Evolutionary conservation across 2,888 invertebrate genomes (phyloP), one percentile per base, ranked within the genome.

Genomic region (Sphaerophoria rueppellii): DNA sequence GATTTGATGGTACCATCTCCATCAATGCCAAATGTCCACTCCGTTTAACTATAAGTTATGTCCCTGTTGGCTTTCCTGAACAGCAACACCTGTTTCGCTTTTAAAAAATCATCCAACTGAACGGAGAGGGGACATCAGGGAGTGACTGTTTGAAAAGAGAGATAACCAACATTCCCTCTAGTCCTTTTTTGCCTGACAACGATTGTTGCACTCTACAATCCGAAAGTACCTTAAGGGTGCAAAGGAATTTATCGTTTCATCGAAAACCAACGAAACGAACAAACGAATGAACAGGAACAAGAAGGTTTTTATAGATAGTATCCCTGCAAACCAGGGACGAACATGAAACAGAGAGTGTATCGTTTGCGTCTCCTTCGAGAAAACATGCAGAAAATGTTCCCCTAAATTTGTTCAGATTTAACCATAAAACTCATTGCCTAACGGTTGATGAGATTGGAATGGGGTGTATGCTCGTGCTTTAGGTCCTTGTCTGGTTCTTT

Each of bases 401-500:
- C 52, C 63, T 70, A 57, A 82, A 78, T 69, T 82, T 82, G 69
- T 57, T 73, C 55, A 70, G 72, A 82, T 82, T 82, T 73, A 60
- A 69, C 65, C 82, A 61, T 78, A 72, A 77, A 77, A 77, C 81
- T 72, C 72, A 72, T 67, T 67, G 60, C 67, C 60, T 61, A 82
- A 77, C 67, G 65, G 37, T 81, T 40, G 72, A 2, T 16, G 34
- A 11, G 60, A 32, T 32, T 9, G 48, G 14, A 9, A 7, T 9
- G 54, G 43, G 43, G n/a, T 54, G 58, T 37, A 54, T 71, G 60
- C 70, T 58, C 50, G 72, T 11, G 48, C n/a, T 54, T 40, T n/a
- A 54, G 37, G 71, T 77, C 32, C 14, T 4, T 7, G 43, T 9
- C 11, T 43, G 6, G 40, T 40, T 7, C 40, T 6, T 40, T 40